Evolutionary conservation across 2,113 vertebrate genomes (phyloP).

Genomic region (Epinephelus cyanopodus): DNA sequence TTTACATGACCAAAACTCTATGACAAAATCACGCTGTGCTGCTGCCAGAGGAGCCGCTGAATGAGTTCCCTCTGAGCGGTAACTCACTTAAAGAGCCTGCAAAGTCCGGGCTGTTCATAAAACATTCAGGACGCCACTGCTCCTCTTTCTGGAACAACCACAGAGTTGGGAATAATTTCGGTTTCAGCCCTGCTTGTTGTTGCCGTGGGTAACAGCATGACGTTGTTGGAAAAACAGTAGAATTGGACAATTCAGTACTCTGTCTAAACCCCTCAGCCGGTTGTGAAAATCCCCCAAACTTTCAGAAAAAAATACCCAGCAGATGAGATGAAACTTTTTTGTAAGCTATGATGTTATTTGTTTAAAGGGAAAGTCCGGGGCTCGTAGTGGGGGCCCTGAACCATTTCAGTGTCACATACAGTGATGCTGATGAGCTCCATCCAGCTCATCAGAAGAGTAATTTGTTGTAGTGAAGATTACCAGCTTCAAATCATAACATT

Average conservation of each 20-base stretch:
- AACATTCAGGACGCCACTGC: too few relatives aligned
- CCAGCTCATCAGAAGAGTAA: constrained; percentile 10
- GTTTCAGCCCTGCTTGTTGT: too few relatives aligned
- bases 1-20: too few relatives aligned
- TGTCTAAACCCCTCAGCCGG: neutral
- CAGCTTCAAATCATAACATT: constrained; percentile 10
- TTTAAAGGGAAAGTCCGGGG: neutral
- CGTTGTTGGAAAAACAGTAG: neutral
- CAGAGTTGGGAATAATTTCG: too few relatives aligned
- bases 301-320: neutral
- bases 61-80: too few relatives aligned
- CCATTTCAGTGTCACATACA: neutral
- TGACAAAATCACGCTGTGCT: too few relatives aligned
- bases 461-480: constrained; percentile 23
- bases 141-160: too few relatives aligned
- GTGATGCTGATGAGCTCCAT: neutral
- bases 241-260: neutral
- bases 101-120: too few relatives aligned
- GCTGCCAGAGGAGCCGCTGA: too few relatives aligned
- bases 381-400: neutral
- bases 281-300: neutral
- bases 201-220: too few relatives aligned
- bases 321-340: neutral
- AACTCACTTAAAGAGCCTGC: too few relatives aligned
- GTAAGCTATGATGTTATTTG: neutral